Conservation (phyloP, 2,888 invertebrate species). For the Galerucella pusilla region DNA sequence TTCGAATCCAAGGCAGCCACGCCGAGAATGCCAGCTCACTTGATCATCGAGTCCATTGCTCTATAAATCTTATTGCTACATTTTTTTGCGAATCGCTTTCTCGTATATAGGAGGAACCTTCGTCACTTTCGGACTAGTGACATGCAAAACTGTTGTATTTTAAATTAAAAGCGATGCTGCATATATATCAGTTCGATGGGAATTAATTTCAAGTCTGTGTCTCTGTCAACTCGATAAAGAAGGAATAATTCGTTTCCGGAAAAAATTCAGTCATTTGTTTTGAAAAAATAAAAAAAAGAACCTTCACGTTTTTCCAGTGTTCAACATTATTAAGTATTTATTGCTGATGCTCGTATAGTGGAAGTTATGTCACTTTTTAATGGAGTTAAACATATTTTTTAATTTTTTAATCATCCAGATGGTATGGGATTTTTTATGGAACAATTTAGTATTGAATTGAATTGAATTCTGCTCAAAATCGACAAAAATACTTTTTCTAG, state of each 20-base stretch:
- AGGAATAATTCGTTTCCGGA: constrained; percentile 7
- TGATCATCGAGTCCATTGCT: constrained; percentile 53
- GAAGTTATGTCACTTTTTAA: too few species aligned
- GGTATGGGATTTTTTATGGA: too few species aligned
- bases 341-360: too few species aligned
- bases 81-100: constrained; percentile 48
- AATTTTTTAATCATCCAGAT: too few species aligned
- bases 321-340: too few species aligned
- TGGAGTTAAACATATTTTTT: too few species aligned
- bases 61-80: constrained; percentile 54
- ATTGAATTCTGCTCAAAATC: too few species aligned
- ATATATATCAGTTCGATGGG: constrained; percentile 20
- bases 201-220: constrained; percentile 19
- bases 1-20: constrained; percentile 48
- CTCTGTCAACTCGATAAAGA: constrained; percentile 13
- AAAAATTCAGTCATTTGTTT: neutral
- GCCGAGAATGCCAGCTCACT: constrained; percentile 50
- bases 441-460: too few species aligned
- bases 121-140: constrained; percentile 33
- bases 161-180: constrained; percentile 30
- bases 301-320: too few species aligned
- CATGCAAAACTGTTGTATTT: constrained; percentile 35
- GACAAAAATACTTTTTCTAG: too few species aligned
- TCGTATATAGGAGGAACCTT: constrained; percentile 34
- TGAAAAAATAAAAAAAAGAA: neutral